These are phyloP conservation scores for Dryoscopus gambensis DNA, from an alignment of 2,113 vertebrate species.

Conservation along the genomic window DNA sequence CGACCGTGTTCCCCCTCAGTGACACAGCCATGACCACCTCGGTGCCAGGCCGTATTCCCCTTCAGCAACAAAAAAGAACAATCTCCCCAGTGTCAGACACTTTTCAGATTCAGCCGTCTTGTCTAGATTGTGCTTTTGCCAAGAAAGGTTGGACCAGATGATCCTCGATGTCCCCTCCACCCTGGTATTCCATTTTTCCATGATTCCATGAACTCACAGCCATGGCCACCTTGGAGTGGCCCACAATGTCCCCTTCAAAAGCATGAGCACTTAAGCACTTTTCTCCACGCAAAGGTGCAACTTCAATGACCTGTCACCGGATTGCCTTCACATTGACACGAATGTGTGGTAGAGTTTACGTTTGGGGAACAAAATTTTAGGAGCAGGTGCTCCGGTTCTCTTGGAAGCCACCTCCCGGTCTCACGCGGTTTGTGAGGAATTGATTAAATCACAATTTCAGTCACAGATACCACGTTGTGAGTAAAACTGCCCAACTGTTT, in stretches of 20 bases:
- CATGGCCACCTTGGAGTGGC: too few species aligned
- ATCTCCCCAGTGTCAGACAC: too few species aligned
- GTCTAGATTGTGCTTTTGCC: neutral
- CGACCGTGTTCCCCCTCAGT: rapidly evolving
- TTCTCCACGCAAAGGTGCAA: rapidly evolving
- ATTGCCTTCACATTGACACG: neutral
- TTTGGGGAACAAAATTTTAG: neutral
- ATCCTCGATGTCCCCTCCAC: neutral
- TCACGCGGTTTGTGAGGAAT: neutral
- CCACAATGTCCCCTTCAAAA: neutral
- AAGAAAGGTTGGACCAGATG: too few species aligned
- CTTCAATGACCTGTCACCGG: neutral
- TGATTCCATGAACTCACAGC: neutral
- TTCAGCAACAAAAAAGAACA: neutral
- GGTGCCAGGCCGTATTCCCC: rapidly evolving
- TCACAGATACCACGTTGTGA: neutral
- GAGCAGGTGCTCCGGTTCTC: neutral
- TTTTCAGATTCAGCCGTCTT: neutral
- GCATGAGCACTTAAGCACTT: rapidly evolving
- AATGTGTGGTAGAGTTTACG: rapidly evolving
- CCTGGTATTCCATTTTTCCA: neutral
- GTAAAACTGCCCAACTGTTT: slow-evolving; percentile 36
- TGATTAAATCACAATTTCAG: neutral
- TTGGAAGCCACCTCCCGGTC: neutral
- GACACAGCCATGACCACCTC: rapidly evolving